Conservation (phyloP, 2,113 vertebrate species). For the Podocnemis expansa region DNA sequence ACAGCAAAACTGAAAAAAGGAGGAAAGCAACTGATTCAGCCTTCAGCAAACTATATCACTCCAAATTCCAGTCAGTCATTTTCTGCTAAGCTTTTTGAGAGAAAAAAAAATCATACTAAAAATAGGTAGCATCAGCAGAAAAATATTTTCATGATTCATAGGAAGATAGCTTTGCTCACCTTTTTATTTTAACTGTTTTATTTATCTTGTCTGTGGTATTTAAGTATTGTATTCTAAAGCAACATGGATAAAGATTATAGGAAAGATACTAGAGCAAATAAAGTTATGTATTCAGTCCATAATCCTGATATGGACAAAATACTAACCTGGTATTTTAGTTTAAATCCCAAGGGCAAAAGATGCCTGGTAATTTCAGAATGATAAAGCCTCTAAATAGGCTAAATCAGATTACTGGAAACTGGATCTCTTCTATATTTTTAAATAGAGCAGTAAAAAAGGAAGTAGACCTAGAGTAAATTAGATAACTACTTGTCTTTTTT, state of each 20-base stretch:
- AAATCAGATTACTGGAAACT: background rate
- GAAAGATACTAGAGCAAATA: background rate
- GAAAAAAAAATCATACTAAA: background rate
- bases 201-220: background rate
- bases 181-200: too few species aligned
- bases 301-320: background rate
- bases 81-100: background rate
- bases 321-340: background rate
- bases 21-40: background rate
- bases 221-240: background rate
- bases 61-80: background rate
- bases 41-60: background rate
- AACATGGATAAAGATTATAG: background rate
- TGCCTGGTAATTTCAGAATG: background rate
- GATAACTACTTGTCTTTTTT: background rate
- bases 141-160: background rate
- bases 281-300: background rate
- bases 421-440: background rate
- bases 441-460: background rate
- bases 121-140: background rate
- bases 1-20: background rate
- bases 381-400: background rate
- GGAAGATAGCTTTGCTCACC: background rate
- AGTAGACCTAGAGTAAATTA: background rate
- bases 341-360: background rate